A percentile compares a stretch with the other conserved stretches of the same genome.
Evolutionary conservation across 2,888 invertebrate genomes (phyloP).

Genomic region (Lymantria monacha): DNA sequence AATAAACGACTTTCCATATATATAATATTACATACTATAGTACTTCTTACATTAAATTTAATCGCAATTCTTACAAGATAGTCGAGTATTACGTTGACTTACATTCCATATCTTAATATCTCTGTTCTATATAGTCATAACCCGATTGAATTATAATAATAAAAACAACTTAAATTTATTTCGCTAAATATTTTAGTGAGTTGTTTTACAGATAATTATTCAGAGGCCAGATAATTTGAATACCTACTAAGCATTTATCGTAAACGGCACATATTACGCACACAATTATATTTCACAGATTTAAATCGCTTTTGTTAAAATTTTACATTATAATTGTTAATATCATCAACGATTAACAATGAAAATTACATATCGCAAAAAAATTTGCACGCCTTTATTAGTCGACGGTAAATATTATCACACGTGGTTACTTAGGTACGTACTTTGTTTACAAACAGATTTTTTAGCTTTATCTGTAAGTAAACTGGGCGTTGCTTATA

Average conservation of each 20-base stretch:
- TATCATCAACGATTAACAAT: background rate
- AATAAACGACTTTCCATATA: no score
- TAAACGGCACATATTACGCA: background rate
- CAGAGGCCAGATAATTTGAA: background rate
- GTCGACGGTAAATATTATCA: constrained; percentile 38
- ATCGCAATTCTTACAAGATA: no score
- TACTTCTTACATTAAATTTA: no score
- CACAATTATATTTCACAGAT: background rate
- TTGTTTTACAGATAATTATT: background rate
- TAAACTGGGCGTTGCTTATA: constrained; percentile 44
- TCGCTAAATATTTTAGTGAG: no score
- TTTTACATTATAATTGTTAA: background rate
- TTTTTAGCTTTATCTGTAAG: constrained; percentile 44
- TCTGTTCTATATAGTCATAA: no score
- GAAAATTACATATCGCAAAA: constrained; percentile 14
- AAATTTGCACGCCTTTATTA: constrained; percentile 34
- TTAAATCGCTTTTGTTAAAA: background rate
- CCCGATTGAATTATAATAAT: no score
- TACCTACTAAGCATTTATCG: background rate
- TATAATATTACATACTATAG: no score
- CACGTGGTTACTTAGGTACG: constrained; percentile 32
- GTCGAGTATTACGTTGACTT: no score
- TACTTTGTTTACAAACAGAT: constrained; percentile 37
- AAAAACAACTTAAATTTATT: no score
- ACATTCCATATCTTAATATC: no score